phyloP scores from a whole-genome alignment of 1,140 invertebrate species.

The Trachelipus rathkii region DNA sequence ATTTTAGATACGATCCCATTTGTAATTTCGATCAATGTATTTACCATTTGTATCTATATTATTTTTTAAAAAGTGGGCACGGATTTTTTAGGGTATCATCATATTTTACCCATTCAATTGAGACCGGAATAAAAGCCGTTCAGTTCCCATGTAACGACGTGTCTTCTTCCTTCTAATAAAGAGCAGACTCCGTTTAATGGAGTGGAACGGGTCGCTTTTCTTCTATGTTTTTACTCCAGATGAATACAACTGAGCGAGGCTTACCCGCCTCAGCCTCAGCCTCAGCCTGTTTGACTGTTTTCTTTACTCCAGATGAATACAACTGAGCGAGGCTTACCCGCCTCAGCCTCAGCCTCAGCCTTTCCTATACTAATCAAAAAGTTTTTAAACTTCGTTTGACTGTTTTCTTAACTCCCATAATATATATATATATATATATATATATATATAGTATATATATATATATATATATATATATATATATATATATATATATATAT shows the following conservation, averaged over 20 bases:
- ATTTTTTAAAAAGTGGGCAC: constrained; percentile 10
- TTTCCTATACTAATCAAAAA: no score
- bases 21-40: constrained; percentile 1
- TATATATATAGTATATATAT: no score
- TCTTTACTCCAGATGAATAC: background rate
- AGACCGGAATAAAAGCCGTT: background rate
- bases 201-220: background rate
- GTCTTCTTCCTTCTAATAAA: background rate
- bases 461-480: no score
- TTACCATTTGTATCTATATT: constrained; percentile 9
- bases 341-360: background rate
- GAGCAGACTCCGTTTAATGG: background rate
- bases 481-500: no score
- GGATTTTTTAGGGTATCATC: background rate
- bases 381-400: no score
- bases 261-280: background rate
- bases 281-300: background rate
- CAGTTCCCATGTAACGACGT: background rate
- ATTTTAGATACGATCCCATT: background rate
- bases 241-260: background rate
- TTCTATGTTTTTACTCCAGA: background rate
- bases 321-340: background rate
- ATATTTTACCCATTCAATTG: constrained; percentile 8
- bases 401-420: background rate
- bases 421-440: no score